These are phyloP conservation scores for Dryas iulia DNA, from an alignment of 1,140 invertebrate genomes.

Conservation along the genomic window DNA sequence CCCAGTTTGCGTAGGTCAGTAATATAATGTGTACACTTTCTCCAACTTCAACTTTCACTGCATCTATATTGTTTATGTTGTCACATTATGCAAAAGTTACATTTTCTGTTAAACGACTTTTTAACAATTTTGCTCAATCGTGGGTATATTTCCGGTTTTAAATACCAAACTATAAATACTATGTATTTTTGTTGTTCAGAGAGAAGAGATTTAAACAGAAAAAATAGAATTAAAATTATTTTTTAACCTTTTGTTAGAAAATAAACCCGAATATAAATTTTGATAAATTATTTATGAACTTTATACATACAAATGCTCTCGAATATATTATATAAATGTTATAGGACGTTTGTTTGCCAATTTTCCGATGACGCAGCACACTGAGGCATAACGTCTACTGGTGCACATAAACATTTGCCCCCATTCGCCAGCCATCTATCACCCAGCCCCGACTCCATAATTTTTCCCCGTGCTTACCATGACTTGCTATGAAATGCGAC, in stretches of 20 bases:
- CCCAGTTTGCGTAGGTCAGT: conserved; percentile 72
- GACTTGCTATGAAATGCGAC: conserved; percentile 18
- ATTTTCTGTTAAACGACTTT: not conserved
- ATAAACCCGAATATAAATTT: not conserved
- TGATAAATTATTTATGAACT: not conserved
- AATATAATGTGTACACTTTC: conserved; percentile 60
- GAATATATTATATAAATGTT: not conserved
- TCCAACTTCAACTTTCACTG: conserved; percentile 67
- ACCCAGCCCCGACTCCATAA: no score
- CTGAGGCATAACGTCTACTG: conserved; percentile 52
- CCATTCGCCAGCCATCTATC: conserved; percentile 17
- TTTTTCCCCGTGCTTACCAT: conserved; percentile 21
- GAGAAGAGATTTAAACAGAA: no score
- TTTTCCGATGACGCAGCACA: conserved; percentile 61
- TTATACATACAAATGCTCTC: not conserved
- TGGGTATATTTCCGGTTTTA: no score
- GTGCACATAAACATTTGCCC: conserved; percentile 63
- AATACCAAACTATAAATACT: no score
- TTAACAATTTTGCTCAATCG: no score
- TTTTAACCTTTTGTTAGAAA: no score
- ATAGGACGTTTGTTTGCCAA: conserved; percentile 54
- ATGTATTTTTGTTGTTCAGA: no score
- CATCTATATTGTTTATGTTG: conserved; percentile 35
- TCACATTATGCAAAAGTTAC: conserved; percentile 12
- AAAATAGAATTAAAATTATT: no score